These are phyloP conservation scores for Ptychoptera albimana DNA, from an alignment of 2,888 invertebrate species.

Conservation along the genomic window DNA sequence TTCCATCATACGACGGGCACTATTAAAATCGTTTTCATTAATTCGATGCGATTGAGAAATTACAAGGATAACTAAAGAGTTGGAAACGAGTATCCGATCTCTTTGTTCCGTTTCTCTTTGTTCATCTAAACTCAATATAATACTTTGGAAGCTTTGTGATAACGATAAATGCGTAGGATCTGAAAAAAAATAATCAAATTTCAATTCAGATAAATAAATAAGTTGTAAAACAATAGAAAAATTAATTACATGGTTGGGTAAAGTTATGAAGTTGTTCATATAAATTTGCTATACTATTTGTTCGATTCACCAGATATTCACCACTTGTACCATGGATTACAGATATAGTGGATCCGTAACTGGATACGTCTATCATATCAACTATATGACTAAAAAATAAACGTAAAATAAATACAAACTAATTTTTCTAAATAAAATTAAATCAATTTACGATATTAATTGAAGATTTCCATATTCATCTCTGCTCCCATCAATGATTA, in stretches of 20 bases:
- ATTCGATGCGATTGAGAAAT: slow-evolving; percentile 35
- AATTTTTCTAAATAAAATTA: slow-evolving; percentile 4
- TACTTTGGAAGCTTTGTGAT: slow-evolving; percentile 30
- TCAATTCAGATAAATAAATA: too few species aligned
- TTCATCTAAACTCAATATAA: slow-evolving; percentile 33
- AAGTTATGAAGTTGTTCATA: slow-evolving; percentile 29
- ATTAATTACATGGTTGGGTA: slow-evolving; percentile 32
- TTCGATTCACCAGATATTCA: slow-evolving; percentile 40
- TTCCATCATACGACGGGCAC: slow-evolving; percentile 10
- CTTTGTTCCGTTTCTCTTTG: slow-evolving; percentile 29
- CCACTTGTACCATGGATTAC: slow-evolving; percentile 47
- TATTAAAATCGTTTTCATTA: slow-evolving; percentile 11
- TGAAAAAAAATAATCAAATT: slow-evolving; percentile 6
- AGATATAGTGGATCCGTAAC: slow-evolving; percentile 41
- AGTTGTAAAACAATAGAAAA: not conserved
- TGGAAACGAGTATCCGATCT: slow-evolving; percentile 25
- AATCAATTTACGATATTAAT: slow-evolving; percentile 35
- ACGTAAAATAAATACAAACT: not conserved
- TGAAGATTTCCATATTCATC: slow-evolving; percentile 37
- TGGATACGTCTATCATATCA: slow-evolving; percentile 39
- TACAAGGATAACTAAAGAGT: slow-evolving; percentile 36
- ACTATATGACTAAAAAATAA: slow-evolving; percentile 35
- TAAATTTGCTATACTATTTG: slow-evolving; percentile 36
- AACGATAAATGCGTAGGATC: slow-evolving; percentile 13
- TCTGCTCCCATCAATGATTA: slow-evolving; percentile 43